These are phyloP conservation scores for Eledona agricola DNA, from an alignment of 2,888 invertebrate genomes.

Conservation along the genomic window DNA sequence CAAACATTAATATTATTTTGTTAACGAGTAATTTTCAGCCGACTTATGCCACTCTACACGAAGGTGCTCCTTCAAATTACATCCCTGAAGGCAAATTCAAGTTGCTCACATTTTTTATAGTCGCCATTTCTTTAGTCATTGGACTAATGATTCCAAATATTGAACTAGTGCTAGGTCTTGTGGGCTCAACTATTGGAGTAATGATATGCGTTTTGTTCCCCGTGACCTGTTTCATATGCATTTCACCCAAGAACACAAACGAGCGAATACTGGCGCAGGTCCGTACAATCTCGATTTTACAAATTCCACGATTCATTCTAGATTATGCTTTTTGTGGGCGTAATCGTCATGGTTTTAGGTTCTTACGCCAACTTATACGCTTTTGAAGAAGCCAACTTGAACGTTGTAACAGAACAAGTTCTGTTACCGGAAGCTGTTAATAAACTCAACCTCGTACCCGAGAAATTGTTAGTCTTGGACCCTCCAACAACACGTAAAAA, in stretches of 20 bases:
- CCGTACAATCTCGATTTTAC: constrained; percentile 39
- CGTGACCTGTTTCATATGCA: constrained; percentile 85
- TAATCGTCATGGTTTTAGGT: constrained; percentile 88
- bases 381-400: constrained; percentile 68
- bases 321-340: constrained; percentile 80
- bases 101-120: constrained; percentile 81
- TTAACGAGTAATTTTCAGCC: constrained; percentile 15
- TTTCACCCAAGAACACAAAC: constrained; percentile 84
- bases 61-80: constrained; percentile 68
- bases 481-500: constrained; percentile 24
- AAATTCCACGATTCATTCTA: constrained; percentile 53
- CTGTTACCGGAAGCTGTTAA: not conserved
- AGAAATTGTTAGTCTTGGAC: constrained; percentile 22
- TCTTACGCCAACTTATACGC: constrained; percentile 89
- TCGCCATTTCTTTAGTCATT: constrained; percentile 77
- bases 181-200: constrained; percentile 95
- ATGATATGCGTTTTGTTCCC: constrained; percentile 94
- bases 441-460: constrained; percentile 5
- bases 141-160: constrained; percentile 93
- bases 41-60: constrained; percentile 64
- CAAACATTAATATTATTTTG: constrained; percentile 1
- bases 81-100: constrained; percentile 88
- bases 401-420: constrained; percentile 36
- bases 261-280: constrained; percentile 87
- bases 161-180: constrained; percentile 91